A percentile compares a stretch with the other conserved stretches of the same genome.
Evolutionary conservation across 1,140 invertebrate species (phyloP).

Genomic region (Arctopsyche grandis): DNA sequence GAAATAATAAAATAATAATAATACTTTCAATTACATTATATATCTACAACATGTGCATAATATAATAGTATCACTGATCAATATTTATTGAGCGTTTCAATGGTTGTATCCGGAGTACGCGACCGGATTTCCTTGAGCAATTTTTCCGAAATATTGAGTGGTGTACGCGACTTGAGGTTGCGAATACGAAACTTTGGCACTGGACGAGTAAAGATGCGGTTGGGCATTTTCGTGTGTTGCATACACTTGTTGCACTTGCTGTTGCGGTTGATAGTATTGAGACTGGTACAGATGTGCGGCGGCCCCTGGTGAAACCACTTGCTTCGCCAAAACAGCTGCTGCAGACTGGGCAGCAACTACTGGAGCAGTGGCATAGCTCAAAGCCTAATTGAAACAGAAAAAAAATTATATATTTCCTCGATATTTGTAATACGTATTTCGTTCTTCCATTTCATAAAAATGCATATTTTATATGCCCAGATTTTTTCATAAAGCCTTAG

Average conservation of each 20-base stretch:
- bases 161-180: slow-evolving; percentile 42
- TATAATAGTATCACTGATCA: background rate
- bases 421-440: too few species aligned
- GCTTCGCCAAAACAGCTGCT: slow-evolving; percentile 34
- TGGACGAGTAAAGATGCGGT: slow-evolving; percentile 37
- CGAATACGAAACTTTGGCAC: slow-evolving; percentile 37
- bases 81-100: slow-evolving; percentile 19
- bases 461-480: background rate
- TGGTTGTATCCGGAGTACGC: slow-evolving; percentile 50
- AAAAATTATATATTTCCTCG: background rate
- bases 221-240: slow-evolving; percentile 38
- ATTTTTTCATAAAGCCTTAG: background rate
- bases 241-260: slow-evolving; percentile 41
- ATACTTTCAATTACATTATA: background rate
- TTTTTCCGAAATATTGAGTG: slow-evolving; percentile 50
- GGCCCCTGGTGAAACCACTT: slow-evolving; percentile 37
- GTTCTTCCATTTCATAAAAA: too few species aligned
- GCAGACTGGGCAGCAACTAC: slow-evolving; percentile 11
- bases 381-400: background rate
- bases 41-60: background rate
- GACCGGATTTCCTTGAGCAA: slow-evolving; percentile 43
- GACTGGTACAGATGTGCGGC: slow-evolving; percentile 29
- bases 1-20: background rate
- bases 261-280: slow-evolving; percentile 43
- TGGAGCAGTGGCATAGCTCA: slow-evolving; percentile 4